Evolutionary conservation across 1,140 invertebrate species (phyloP).

Genomic region (Drosophila dunni): DNA sequence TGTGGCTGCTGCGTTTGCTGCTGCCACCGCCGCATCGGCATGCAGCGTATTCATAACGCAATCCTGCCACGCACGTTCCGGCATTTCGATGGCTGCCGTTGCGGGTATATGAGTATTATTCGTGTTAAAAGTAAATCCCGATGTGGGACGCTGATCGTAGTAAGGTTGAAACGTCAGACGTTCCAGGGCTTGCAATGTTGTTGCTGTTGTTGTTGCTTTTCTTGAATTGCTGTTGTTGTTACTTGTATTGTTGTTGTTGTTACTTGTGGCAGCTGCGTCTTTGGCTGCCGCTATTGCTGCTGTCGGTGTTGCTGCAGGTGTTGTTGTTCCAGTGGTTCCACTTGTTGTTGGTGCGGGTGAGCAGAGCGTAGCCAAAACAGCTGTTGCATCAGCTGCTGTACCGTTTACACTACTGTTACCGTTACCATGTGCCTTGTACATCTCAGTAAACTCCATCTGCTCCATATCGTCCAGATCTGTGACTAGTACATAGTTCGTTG

Average conservation of each 20-base stretch:
- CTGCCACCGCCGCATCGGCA: constrained; percentile 56
- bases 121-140: constrained; percentile 83
- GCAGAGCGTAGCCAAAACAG: constrained; percentile 64
- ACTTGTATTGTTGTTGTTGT: background rate
- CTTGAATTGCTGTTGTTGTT: background rate
- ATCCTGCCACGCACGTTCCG: constrained; percentile 92
- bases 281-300: constrained; percentile 13
- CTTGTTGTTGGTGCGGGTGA: constrained; percentile 61
- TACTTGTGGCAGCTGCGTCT: background rate
- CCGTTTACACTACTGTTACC: constrained; percentile 48
- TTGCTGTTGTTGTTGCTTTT: background rate
- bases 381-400: constrained; percentile 53
- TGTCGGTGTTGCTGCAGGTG: constrained; percentile 9
- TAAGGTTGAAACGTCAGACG: constrained; percentile 77
- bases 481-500: constrained; percentile 95
- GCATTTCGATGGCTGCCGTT: constrained; percentile 87
- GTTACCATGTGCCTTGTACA: constrained; percentile 52
- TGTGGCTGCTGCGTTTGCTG: constrained; percentile 30
- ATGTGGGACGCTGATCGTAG: constrained; percentile 77
- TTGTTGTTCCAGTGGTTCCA: too few species aligned
- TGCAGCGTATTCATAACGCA: constrained; percentile 86
- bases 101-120: constrained; percentile 83
- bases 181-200: constrained; percentile 59
- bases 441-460: constrained; percentile 74
- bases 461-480: constrained; percentile 93